Percentiles rank a stretch among this genome's conserved stretches.
phyloP scores from a whole-genome alignment of 2,797 vertebrate genomes.

The Myotis planiceps region DNA sequence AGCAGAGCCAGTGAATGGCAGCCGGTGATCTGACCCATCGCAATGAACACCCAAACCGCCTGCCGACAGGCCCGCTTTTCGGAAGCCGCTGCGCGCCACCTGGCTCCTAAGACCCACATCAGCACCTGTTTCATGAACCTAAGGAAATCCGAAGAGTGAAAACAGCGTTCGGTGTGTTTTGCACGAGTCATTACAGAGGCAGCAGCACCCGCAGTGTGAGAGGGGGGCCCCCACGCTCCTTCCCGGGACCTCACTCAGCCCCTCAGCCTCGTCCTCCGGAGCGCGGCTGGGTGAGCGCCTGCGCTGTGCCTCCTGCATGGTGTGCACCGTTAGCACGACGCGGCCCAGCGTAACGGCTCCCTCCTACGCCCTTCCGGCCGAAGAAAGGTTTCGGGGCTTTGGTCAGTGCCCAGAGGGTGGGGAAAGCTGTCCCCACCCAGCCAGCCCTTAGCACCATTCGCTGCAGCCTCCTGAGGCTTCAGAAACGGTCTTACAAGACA shows the following conservation, averaged over 20 bases:
- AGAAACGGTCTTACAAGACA: too few relatives aligned
- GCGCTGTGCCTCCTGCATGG: neutral
- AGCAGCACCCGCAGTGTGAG: neutral
- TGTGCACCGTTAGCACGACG: neutral
- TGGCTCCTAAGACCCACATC: too few relatives aligned
- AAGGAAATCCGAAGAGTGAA: neutral
- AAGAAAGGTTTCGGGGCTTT: neutral
- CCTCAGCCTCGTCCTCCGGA: neutral
- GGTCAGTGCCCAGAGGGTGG: fast-evolving
- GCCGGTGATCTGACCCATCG: neutral
- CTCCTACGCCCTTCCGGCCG: neutral
- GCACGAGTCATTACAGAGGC: neutral
- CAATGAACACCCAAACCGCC: neutral
- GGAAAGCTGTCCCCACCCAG: neutral
- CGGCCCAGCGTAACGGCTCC: fast-evolving
- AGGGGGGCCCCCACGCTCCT: neutral
- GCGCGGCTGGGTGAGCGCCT: too few relatives aligned
- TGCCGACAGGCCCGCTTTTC: too few relatives aligned
- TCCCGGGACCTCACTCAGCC: neutral
- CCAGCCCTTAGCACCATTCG: too few relatives aligned
- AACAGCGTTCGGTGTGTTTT: fast-evolving
- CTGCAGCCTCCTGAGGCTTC: too few relatives aligned
- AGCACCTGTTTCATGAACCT: too few relatives aligned
- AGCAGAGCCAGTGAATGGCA: neutral
- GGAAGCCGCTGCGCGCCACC: too few relatives aligned